A percentile compares a stretch with the other conserved stretches of the same genome.
Evolutionary conservation across 1,140 invertebrate species (phyloP).

Genomic region (Neotoxoptera formosana): DNA sequence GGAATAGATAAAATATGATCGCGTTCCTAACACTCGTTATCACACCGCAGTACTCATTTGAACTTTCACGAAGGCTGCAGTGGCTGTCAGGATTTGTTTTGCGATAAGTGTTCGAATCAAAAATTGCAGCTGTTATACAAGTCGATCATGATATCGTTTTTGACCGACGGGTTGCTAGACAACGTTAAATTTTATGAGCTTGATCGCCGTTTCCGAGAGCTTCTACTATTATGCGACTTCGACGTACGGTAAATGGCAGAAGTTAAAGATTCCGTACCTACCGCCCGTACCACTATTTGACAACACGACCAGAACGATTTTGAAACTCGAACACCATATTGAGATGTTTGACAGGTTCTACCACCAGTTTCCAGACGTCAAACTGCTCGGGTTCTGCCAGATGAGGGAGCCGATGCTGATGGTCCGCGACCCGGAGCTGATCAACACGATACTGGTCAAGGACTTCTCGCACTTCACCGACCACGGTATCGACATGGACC

Average conservation of each 20-base stretch:
- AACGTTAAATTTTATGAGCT: no score
- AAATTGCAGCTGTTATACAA: no score
- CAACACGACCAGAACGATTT: not conserved
- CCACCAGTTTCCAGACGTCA: not conserved
- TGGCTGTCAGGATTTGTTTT: no score
- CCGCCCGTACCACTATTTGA: slow-evolving; percentile 59
- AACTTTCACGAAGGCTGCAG: no score
- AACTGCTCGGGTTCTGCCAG: slow-evolving; percentile 58
- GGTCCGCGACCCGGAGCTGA: slow-evolving; percentile 50
- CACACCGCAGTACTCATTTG: no score
- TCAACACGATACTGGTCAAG: slow-evolving; percentile 65
- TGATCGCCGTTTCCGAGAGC: no score
- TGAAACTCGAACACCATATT: not conserved
- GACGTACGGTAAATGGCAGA: slow-evolving; percentile 58
- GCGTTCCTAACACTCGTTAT: no score
- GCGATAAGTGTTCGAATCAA: no score
- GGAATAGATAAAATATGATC: no score
- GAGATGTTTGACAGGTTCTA: not conserved
- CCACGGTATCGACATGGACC: slow-evolving; percentile 65
- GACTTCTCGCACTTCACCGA: slow-evolving; percentile 69
- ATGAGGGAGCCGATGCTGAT: slow-evolving; percentile 58
- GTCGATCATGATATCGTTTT: no score
- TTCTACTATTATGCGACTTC: not conserved
- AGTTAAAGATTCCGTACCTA: slow-evolving; percentile 49
- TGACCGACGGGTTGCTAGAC: no score